These are phyloP conservation scores for Pantherophis alleghaniensis DNA, from an alignment of 2,797 vertebrate genomes.

Conservation along the genomic window DNA sequence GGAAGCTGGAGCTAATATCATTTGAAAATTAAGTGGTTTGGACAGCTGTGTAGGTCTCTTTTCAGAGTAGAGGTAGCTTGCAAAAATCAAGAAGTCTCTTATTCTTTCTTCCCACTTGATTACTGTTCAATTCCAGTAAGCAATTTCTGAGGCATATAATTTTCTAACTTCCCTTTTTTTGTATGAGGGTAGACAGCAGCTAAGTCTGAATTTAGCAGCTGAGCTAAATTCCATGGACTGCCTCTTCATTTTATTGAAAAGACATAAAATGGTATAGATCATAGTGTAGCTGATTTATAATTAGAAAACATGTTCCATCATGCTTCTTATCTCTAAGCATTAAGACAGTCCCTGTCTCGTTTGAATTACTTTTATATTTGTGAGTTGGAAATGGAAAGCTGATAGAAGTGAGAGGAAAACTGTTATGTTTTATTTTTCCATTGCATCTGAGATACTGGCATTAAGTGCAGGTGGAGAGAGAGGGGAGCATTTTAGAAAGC, in stretches of 20 bases:
- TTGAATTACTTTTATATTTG: constrained; percentile 1
- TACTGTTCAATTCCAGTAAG: neutral
- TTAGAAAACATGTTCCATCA: neutral
- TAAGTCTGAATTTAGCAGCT: neutral
- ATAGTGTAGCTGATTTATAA: neutral
- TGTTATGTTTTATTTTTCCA: neutral
- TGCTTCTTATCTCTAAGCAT: neutral
- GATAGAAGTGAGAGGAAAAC: neutral
- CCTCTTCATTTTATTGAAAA: neutral
- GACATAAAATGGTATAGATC: neutral
- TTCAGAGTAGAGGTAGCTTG: neutral
- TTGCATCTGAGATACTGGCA: too few relatives aligned
- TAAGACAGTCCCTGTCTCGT: neutral
- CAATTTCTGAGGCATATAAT: neutral
- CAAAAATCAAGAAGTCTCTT: neutral
- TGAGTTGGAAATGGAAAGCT: neutral
- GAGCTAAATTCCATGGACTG: neutral
- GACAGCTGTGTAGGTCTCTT: neutral
- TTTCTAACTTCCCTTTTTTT: constrained; percentile 1
- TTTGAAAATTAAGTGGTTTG: neutral
- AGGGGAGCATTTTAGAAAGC: neutral
- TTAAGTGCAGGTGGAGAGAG: neutral
- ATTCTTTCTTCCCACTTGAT: neutral
- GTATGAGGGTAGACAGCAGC: neutral
- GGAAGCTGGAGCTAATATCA: neutral